These are phyloP conservation scores for Falco concolor DNA, from an alignment of 2,797 vertebrate genomes.

Conservation along the genomic window DNA sequence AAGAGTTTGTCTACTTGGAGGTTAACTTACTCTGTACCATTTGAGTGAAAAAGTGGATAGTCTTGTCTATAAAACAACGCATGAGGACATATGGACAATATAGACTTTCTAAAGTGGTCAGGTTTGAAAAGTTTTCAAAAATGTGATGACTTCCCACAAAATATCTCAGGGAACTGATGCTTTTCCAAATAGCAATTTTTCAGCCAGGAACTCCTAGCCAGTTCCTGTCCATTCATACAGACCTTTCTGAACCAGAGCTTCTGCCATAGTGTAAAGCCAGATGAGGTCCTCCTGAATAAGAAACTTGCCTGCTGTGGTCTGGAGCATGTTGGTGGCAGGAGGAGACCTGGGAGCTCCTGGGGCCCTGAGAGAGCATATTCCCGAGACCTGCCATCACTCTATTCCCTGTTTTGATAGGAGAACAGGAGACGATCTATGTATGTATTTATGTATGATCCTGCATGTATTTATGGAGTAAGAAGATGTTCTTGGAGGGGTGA, in stretches of 20 bases:
- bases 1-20: neutral
- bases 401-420: neutral
- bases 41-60: neutral
- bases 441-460: neutral
- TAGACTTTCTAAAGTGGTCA: neutral
- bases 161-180: neutral
- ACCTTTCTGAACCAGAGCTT: neutral
- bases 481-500: neutral
- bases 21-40: neutral
- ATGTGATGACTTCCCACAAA: neutral
- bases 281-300: neutral
- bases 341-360: neutral
- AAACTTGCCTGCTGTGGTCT: neutral
- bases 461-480: neutral
- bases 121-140: neutral
- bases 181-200: neutral
- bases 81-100: neutral
- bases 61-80: neutral
- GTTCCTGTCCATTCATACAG: neutral
- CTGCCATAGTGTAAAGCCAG: neutral
- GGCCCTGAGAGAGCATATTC: neutral
- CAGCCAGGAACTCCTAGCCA: neutral
- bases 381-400: neutral
- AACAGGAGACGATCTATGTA: neutral
- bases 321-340: neutral